Evolutionary conservation across 2,888 invertebrate genomes (phyloP).

Genomic region (Leucophenga montana): DNA sequence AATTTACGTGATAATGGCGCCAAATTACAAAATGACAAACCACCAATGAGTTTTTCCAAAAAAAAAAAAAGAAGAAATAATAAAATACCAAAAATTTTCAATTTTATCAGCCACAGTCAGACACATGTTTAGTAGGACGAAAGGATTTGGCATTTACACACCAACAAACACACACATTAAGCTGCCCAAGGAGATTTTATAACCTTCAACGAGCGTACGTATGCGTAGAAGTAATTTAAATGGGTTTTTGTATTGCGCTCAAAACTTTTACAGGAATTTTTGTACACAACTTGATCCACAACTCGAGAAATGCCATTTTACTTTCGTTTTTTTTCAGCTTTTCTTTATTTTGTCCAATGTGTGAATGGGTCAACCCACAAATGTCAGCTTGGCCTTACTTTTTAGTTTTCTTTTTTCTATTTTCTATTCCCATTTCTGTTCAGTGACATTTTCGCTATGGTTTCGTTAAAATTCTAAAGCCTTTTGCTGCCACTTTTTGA

Average conservation of each 20-base stretch:
- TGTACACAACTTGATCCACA: neutral
- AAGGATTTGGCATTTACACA: neutral
- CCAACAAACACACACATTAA: neutral
- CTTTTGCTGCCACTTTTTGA: slow-evolving; percentile 12
- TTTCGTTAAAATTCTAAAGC: slow-evolving; percentile 5
- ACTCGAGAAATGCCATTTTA: neutral
- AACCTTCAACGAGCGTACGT: slow-evolving; percentile 5
- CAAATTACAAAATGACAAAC: slow-evolving; percentile 28
- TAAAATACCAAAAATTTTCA: neutral
- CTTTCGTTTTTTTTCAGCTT: neutral
- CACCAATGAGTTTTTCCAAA: neutral
- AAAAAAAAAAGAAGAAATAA: neutral
- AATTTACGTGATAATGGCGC: slow-evolving; percentile 27
- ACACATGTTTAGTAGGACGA: neutral
- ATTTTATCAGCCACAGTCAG: neutral
- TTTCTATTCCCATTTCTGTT: neutral
- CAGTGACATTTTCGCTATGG: neutral
- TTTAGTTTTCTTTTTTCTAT: neutral
- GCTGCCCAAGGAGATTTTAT: slow-evolving; percentile 7
- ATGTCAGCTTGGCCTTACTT: neutral
- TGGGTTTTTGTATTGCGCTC: slow-evolving; percentile 11
- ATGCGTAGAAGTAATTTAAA: slow-evolving; percentile 24
- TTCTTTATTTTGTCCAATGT: neutral
- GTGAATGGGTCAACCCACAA: neutral
- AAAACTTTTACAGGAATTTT: neutral